Evolutionary conservation across 2,113 vertebrate genomes (phyloP).

Genomic region (Hassar affinis): DNA sequence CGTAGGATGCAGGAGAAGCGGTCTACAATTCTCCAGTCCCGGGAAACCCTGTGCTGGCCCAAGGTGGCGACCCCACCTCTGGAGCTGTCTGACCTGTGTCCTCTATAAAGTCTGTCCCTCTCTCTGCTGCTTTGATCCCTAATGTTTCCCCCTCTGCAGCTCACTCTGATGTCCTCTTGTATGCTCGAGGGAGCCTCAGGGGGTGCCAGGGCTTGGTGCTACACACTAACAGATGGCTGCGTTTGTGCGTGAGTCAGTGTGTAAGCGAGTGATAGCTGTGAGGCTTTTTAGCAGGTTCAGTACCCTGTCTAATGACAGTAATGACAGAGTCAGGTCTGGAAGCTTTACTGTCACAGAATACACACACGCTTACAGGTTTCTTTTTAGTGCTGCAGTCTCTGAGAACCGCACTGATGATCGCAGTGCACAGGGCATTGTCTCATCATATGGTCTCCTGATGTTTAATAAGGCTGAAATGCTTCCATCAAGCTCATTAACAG

Average conservation of each 20-base stretch:
- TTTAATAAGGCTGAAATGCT: slow-evolving; percentile 27
- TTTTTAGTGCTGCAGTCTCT: slow-evolving; percentile 35
- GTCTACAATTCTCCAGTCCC: neutral
- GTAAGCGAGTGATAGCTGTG: slow-evolving; percentile 31
- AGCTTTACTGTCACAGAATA: slow-evolving; percentile 54
- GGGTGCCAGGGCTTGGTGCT: neutral
- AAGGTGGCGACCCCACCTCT: slow-evolving; percentile 38
- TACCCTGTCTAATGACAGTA: slow-evolving; percentile 46
- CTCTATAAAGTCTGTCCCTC: slow-evolving; percentile 50
- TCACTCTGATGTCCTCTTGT: slow-evolving; percentile 49
- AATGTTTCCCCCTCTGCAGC: slow-evolving; percentile 37
- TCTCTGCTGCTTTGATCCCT: slow-evolving; percentile 51
- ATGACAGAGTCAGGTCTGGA: slow-evolving; percentile 61
- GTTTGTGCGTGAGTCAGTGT: slow-evolving; percentile 33
- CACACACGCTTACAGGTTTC: slow-evolving; percentile 36
- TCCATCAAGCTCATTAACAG: neutral
- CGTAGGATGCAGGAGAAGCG: neutral
- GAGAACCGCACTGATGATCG: slow-evolving; percentile 39
- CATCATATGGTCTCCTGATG: slow-evolving; percentile 16
- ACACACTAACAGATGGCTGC: slow-evolving; percentile 42
- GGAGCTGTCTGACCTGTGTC: slow-evolving; percentile 49
- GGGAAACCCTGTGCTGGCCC: slow-evolving; percentile 9
- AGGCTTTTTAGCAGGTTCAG: slow-evolving; percentile 50
- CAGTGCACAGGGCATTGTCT: neutral
- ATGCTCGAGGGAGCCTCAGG: slow-evolving; percentile 43